Evolutionary conservation across 2,888 invertebrate species (phyloP), one percentile per base, ranked within the genome.

Genomic region (Gastrophysa polygoni): DNA sequence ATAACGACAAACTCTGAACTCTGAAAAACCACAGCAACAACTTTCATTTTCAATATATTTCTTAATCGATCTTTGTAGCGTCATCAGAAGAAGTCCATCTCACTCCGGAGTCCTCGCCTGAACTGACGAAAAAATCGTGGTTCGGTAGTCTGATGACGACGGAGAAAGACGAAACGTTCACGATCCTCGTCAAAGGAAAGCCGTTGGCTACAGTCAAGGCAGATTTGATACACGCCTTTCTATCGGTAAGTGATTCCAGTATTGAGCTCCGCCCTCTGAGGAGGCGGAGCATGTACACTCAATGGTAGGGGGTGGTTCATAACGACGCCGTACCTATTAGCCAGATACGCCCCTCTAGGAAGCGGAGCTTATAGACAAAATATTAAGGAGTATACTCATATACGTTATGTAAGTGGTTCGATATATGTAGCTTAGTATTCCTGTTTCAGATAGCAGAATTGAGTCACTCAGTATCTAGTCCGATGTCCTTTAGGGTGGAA

Each of bases 121-220:
- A 98, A 82, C 84, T 97, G 57, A 98, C 98, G 44, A 98, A 98
- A 83, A 92, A 96, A 69, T 98, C 98, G 0, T 99, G 98, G 98
- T 99, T 99, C 83, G 98, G 98, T 10, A 96, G 96, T 71, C 84
- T 99, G 70, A 93, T 99, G 84, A 93, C 97, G n/a, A 96, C 92
- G 2, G 97, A 95, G 79, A 92, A 98, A 77, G 98, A 99, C 77
- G 98, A 98, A 81, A 95, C 95, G 3, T 96, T 98, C 82, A 97
- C 98, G 29, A 93, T 98, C 61, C 86, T 98, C 67, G 96, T 98
- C 5, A 96, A 96, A 78, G 98, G 97, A 34, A 97, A 97, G 79
- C 96, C 96, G 0, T 84, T 99, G 71, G 96, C 97, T 58, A 95
- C 95, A 11, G 96, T 99, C 66, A 99, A 98, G 83, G 98, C 98